Base-by-base conservation (phyloP, 2,888 invertebrate species). In the Hypena proboscidalis region DNA sequence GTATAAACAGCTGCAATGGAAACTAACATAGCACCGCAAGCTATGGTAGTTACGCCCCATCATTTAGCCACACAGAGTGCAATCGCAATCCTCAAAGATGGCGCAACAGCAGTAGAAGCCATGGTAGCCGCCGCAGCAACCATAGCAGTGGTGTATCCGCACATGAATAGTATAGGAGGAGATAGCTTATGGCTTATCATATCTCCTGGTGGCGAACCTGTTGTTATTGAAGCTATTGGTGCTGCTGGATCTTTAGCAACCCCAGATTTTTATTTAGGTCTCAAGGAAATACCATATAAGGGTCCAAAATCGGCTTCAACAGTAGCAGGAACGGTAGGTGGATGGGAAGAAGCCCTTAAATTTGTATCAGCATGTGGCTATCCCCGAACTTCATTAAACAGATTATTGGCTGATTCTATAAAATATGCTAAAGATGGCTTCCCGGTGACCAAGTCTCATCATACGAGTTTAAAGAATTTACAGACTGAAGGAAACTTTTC, bases 41-140 rank as follows among this genome's bases (percentile, higher is more conserved):
- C 78, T 1, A 88, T 90, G 87, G 90, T 84, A 61, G 89, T 89
- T 4, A 86, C 88, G 5, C 90, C 90, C 0, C 85, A 89, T 40
- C 85, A 90, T 40, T 68, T 90, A 7, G 90, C 90, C 2, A 83
- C 85, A 3, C 85, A 89, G 43, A 87, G 78, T 34, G 90, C 90
- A 3, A 5, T 89, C 10, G 62, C 74, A 3, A 78, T 90, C 2
- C 74, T 90, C 0, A 74, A 72, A 60, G 77, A 80, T 57, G 90
- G 88, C 10, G 90, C 89, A 13, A 88, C 88, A 3, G 90, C 89
- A 1, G 83, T 90, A 36, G 89, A 89, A 62, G 90, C 90, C 1
- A 81, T 77, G 51, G 80, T 90, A 0, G 77, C 87, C 9, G 90
- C 89, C 4, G 90, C 90, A 7, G 89, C 90, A 1, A 89, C 88